Percentiles rank a stretch among this genome's conserved stretches.
Conservation (phyloP, 1,140 invertebrate genomes). For the Drosophila sechellia region DNA sequence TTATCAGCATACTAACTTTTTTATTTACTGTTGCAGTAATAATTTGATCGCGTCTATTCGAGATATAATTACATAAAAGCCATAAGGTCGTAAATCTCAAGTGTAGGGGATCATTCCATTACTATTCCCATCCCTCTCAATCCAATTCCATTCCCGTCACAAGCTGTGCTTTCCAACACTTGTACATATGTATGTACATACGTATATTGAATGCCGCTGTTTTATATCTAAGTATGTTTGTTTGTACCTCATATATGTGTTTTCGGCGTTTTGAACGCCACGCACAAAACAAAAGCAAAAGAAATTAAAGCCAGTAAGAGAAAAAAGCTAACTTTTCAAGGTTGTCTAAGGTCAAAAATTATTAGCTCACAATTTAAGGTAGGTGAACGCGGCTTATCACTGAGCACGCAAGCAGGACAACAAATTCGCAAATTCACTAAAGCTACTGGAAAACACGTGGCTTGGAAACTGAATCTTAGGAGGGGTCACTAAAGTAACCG, state of each 20-base stretch:
- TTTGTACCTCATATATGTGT: conserved; percentile 16
- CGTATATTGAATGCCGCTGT: neutral
- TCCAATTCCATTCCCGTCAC: conserved; percentile 2
- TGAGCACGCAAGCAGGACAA: conserved; percentile 4
- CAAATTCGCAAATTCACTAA: conserved; percentile 38
- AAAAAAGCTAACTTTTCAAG: conserved; percentile 38
- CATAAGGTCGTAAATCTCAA: conserved; percentile 31
- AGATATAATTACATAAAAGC: conserved; percentile 27
- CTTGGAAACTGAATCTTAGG: conserved; percentile 14
- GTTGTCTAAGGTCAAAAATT: conserved; percentile 64
- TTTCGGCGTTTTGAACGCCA: conserved; percentile 30
- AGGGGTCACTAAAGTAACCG: neutral
- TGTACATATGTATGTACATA: conserved; percentile 1
- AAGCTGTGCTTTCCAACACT: conserved; percentile 43
- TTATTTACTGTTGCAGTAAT: conserved; percentile 21
- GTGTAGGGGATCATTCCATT: conserved; percentile 30
- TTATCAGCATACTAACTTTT: conserved; percentile 24
- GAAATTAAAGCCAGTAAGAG: conserved; percentile 17
- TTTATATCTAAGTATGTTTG: neutral
- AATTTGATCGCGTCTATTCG: conserved; percentile 9
- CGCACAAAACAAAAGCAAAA: conserved; percentile 28
- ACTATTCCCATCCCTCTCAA: conserved; percentile 11
- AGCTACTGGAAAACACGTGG: conserved; percentile 64
- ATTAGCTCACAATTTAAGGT: conserved; percentile 18
- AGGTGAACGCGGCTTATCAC: conserved; percentile 55